Base-by-base conservation (phyloP, 2,888 invertebrate genomes). In the Nemotelus nigrinus region DNA sequence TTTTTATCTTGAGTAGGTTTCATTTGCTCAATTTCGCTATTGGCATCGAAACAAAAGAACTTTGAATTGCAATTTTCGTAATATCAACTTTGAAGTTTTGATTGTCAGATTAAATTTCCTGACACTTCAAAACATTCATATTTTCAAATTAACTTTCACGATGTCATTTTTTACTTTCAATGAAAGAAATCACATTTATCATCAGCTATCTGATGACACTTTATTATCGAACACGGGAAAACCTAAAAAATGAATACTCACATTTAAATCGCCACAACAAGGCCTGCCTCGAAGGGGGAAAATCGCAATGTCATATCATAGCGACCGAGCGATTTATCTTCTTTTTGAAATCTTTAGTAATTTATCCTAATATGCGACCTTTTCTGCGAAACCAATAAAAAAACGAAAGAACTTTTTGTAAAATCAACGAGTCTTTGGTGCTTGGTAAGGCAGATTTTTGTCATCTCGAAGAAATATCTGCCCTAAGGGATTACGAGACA, bases 301-400 rank as follows among this genome's bases (percentile, higher is more conserved):
- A 74, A 48, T 63, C n/a, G 74, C 74, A 48, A 44, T 63, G 63
- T 74, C 74, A 74, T 74, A 74, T 74, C 74, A 25, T 48, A 47
- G 60, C 50, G 41, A 50, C 39, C n/a, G 25, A 39, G 47, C 74
- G 45, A 74, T 74, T 74, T 74, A 74, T 74, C 74, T 74, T 57
- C 74, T 50, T 74, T 70, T 63, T 63, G 60, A 74, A 48, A 74
- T 74, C 74, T 74, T 63, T 63, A 74, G 74, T 74, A 74, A 74
- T 74, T 74, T 74, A 74, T 74, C 74, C 74, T 74, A 63, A 74
- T 74, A 74, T 74, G 70, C 70, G 63, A 74, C 74, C 74, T 74
- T 63, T 68, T 68, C 50, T 67, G 67, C 25, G n/a, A 39, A 65
- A 65, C n/a, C 39, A 3, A 68, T 50, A 50, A 68, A 68, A 68